Evolutionary conservation across 2,113 vertebrate genomes (phyloP).

Genomic region (Pagrus major): DNA sequence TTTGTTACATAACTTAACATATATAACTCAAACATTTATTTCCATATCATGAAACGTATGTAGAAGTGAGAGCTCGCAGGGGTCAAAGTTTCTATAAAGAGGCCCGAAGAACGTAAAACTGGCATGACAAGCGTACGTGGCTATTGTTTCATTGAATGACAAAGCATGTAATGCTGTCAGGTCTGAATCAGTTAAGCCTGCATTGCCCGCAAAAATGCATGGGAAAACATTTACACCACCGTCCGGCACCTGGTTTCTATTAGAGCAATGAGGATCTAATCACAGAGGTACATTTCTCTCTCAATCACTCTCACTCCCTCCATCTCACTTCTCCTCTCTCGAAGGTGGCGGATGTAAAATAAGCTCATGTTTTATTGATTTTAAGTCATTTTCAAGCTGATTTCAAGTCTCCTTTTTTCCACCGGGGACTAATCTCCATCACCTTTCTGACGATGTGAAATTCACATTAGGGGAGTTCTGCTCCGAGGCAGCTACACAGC

Average conservation of each 20-base stretch:
- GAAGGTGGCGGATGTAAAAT: conserved; percentile 41
- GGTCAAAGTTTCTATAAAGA: conserved; percentile 54
- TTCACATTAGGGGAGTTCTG: conserved; percentile 2
- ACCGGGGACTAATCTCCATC: conserved; percentile 11
- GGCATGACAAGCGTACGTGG: conserved; percentile 71
- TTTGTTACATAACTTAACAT: conserved; percentile 36
- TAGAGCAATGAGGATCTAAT: conserved; percentile 83
- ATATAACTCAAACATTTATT: background rate
- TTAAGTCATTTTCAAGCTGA: conserved; percentile 18
- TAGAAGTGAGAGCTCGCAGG: background rate
- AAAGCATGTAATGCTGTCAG: conserved; percentile 83
- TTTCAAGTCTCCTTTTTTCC: background rate
- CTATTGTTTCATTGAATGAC: conserved; percentile 83
- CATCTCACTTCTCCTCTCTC: conserved; percentile 25
- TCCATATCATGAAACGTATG: background rate
- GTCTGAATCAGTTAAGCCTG: conserved; percentile 71
- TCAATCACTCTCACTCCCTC: conserved; percentile 52
- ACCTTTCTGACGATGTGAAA: conserved; percentile 30
- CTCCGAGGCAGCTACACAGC: conserved; percentile 22
- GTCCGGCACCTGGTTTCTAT: conserved; percentile 88
- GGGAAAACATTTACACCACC: conserved; percentile 85
- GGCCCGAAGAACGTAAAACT: conserved; percentile 62
- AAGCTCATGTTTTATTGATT: conserved; percentile 52
- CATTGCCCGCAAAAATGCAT: conserved; percentile 79
- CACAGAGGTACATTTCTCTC: conserved; percentile 72